A percentile compares a stretch with the other conserved stretches of the same genome.
These are phyloP conservation scores for Oryzias woworae DNA, from an alignment of 2,113 vertebrate genomes.

Conservation along the genomic window DNA sequence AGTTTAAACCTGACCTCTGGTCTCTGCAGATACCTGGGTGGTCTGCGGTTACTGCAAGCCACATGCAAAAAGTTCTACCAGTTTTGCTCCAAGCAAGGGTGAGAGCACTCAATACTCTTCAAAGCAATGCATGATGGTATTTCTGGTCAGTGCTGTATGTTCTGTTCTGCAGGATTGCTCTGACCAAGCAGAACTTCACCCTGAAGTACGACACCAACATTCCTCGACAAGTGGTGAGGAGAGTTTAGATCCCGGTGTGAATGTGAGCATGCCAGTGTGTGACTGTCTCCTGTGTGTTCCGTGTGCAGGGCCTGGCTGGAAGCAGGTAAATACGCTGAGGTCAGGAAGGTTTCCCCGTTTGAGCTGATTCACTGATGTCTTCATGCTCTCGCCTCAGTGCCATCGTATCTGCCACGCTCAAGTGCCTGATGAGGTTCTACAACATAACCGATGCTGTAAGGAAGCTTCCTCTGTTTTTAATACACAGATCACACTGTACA, in stretches of 20 bases:
- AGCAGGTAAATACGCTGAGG: constrained; percentile 74
- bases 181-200: constrained; percentile 85
- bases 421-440: constrained; percentile 83
- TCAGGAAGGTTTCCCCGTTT: not conserved
- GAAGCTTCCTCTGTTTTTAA: not conserved
- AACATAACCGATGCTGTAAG: constrained; percentile 81
- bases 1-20: not conserved
- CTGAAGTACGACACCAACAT: constrained; percentile 86
- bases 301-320: constrained; percentile 79
- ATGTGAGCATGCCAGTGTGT: not conserved
- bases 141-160: not conserved
- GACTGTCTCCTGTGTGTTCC: constrained; percentile 16
- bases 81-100: constrained; percentile 84
- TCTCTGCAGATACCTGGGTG: constrained; percentile 78
- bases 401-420: constrained; percentile 82
- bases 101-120: constrained; percentile 23
- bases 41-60: constrained; percentile 81
- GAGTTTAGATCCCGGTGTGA: not conserved
- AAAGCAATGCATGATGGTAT: no score
- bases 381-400: constrained; percentile 62
- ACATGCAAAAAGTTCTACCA: constrained; percentile 87
- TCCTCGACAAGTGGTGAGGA: constrained; percentile 83
- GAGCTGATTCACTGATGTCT: not conserved
- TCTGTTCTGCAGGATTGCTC: constrained; percentile 73
- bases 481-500: not conserved